Evolutionary conservation across 2,888 invertebrate genomes (phyloP).

Genomic region (Dicyrtoma fusca): DNA sequence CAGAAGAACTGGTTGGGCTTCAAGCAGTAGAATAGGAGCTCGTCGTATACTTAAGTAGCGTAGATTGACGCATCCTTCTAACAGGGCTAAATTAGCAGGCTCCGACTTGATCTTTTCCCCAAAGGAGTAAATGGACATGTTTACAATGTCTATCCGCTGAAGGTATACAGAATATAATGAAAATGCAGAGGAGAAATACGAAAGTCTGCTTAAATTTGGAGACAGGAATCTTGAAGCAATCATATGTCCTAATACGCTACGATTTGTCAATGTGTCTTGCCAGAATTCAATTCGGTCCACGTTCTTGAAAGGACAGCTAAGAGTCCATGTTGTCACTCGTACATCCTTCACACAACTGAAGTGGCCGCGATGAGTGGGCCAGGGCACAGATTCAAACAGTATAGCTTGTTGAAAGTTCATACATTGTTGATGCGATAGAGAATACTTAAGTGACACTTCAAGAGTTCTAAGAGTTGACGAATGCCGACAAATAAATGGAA

Average conservation of each 20-base stretch:
- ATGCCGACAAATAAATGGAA: constrained; percentile 14
- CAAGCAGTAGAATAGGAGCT: constrained; percentile 44
- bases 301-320: constrained; percentile 9
- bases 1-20: constrained; percentile 38
- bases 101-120: constrained; percentile 38
- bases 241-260: constrained; percentile 21
- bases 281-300: neutral
- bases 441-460: constrained; percentile 18
- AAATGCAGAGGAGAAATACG: constrained; percentile 22
- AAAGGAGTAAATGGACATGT: constrained; percentile 43
- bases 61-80: constrained; percentile 35
- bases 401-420: constrained; percentile 19
- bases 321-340: constrained; percentile 10
- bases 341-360: constrained; percentile 20
- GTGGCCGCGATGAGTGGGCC: constrained; percentile 14
- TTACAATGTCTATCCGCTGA: constrained; percentile 39
- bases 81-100: constrained; percentile 37
- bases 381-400: constrained; percentile 10
- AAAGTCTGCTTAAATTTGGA: constrained; percentile 26
- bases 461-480: constrained; percentile 21
- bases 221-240: constrained; percentile 27
- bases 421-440: constrained; percentile 12
- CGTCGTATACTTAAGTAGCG: constrained; percentile 37
- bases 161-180: constrained; percentile 37
- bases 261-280: constrained; percentile 5